phyloP scores from a whole-genome alignment of 2,797 vertebrate species.

The Atherinosoma microstoma region DNA sequence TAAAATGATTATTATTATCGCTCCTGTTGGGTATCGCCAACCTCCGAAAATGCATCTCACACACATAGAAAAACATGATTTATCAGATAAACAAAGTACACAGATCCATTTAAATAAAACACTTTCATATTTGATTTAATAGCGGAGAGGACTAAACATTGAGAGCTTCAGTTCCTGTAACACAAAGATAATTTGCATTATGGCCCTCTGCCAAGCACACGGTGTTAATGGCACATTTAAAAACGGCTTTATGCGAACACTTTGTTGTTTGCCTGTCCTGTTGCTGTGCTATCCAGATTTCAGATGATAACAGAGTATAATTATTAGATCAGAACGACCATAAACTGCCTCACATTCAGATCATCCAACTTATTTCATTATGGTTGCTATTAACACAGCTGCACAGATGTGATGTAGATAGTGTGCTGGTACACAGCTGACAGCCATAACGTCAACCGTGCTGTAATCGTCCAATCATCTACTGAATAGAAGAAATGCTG shows the following conservation, averaged over 20 bases:
- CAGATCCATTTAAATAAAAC: not conserved
- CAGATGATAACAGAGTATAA: not conserved
- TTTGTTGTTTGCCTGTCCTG: not conserved
- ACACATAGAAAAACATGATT: not conserved
- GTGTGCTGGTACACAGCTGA: no score
- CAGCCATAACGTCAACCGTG: no score
- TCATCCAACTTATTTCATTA: not conserved
- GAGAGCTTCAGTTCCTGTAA: not conserved
- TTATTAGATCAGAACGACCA: not conserved
- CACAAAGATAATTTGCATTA: constrained; percentile 2
- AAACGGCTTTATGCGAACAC: not conserved
- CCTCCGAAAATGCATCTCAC: not conserved
- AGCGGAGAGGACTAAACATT: not conserved
- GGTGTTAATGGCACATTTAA: not conserved
- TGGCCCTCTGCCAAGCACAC: not conserved
- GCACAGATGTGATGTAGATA: no score
- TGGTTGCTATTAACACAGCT: not conserved
- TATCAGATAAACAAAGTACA: not conserved
- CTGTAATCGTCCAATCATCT: no score
- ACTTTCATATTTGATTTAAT: not conserved
- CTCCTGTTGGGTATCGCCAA: not conserved
- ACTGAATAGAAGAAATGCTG: not conserved
- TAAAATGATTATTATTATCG: not conserved
- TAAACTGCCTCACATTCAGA: not conserved
- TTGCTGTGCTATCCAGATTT: not conserved